Percentiles rank a stretch among this genome's conserved stretches.
phyloP scores from a whole-genome alignment of 2,888 invertebrate genomes.

The Unio delphinus region DNA sequence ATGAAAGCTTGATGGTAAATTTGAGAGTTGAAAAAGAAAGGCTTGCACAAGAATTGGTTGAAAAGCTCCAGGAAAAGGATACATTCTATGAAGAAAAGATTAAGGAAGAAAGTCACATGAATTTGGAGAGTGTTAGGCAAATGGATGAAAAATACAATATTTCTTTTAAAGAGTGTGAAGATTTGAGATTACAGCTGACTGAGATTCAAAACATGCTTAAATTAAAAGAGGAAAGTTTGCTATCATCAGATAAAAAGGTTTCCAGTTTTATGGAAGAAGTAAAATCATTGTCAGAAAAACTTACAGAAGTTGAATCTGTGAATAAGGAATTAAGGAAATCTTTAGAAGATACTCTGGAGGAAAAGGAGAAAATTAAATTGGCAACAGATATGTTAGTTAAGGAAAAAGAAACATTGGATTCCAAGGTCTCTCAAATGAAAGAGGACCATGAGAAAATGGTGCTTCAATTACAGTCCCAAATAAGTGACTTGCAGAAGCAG shows the following conservation, averaged over 20 bases:
- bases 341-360: not conserved
- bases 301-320: not conserved
- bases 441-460: not conserved
- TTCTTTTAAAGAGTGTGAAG: too few species aligned
- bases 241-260: not conserved
- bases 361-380: not conserved
- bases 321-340: too few species aligned
- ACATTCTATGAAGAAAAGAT: too few species aligned
- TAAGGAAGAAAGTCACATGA: too few species aligned
- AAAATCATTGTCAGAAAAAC: not conserved
- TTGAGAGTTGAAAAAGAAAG: slow-evolving; percentile 6
- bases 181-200: too few species aligned
- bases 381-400: too few species aligned
- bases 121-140: too few species aligned
- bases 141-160: too few species aligned
- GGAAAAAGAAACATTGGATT: too few species aligned
- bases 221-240: slow-evolving; percentile 7
- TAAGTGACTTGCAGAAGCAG: slow-evolving; percentile 4
- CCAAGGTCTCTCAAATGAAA: not conserved
- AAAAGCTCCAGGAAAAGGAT: too few species aligned
- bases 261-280: not conserved
- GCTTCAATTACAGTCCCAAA: too few species aligned
- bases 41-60: slow-evolving; percentile 8
- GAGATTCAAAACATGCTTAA: too few species aligned
- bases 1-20: slow-evolving; percentile 3